phyloP scores from a whole-genome alignment of 2,888 invertebrate genomes.

The Tanypteryx hageni region DNA sequence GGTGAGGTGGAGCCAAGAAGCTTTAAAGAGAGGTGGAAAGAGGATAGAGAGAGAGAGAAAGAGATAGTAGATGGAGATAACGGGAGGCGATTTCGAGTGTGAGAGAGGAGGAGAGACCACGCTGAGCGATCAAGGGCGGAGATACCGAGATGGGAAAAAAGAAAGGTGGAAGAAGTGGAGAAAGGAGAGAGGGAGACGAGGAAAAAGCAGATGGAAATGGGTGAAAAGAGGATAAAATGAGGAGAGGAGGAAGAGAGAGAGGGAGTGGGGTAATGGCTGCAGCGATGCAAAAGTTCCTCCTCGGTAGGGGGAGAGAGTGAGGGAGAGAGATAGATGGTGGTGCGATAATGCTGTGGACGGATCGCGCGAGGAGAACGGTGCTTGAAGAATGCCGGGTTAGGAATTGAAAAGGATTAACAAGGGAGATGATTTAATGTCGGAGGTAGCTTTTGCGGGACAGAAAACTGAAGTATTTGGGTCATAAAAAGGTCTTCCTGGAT shows the following conservation, averaged over 20 bases:
- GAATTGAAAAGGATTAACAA: slow-evolving; percentile 62
- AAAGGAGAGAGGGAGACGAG: not conserved
- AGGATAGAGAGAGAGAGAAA: not conserved
- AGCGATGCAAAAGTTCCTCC: not conserved
- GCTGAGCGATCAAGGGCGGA: slow-evolving; percentile 57
- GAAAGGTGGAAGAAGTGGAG: not conserved
- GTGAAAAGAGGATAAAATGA: not conserved
- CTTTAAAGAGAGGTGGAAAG: slow-evolving; percentile 19
- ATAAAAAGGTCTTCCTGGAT: slow-evolving; percentile 39
- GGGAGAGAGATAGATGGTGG: not conserved
- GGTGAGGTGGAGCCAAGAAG: slow-evolving; percentile 18
- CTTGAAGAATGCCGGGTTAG: slow-evolving; percentile 49
- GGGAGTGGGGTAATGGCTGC: not conserved
- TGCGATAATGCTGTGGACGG: not conserved
- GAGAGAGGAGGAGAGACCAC: slow-evolving; percentile 26
- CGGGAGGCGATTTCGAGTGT: slow-evolving; percentile 51
- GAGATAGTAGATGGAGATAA: slow-evolving; percentile 57
- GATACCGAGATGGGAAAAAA: not conserved
- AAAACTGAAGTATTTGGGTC: slow-evolving; percentile 59
- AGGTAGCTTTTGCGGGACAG: not conserved
- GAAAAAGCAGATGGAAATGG: not conserved
- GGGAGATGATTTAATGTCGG: slow-evolving; percentile 58
- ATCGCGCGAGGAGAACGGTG: not conserved
- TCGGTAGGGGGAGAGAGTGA: not conserved
- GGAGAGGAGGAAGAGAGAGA: not conserved